Percentiles rank a stretch among this genome's conserved stretches.
These are phyloP conservation scores for Smithornis capensis DNA, from an alignment of 2,113 vertebrate species.

Conservation along the genomic window DNA sequence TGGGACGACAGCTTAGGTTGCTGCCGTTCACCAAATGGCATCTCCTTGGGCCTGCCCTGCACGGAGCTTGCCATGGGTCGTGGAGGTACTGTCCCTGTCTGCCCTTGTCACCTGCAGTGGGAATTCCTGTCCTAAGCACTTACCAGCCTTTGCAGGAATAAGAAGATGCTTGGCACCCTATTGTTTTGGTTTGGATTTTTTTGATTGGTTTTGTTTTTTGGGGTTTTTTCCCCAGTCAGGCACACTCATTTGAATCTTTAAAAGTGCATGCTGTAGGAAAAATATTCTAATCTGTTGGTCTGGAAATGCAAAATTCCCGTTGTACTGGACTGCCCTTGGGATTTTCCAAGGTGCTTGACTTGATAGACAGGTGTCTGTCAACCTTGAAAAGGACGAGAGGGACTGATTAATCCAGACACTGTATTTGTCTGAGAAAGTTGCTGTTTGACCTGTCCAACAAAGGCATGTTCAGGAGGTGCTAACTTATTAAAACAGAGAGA, in stretches of 20 bases:
- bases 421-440: not conserved
- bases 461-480: not conserved
- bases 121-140: not conserved
- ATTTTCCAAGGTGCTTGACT: not conserved
- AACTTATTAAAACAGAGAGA: not conserved
- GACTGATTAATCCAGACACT: not conserved
- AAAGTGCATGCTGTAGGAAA: not conserved
- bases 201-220: not conserved
- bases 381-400: not conserved
- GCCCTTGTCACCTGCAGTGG: not conserved
- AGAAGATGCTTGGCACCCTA: not conserved
- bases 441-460: conserved; percentile 30
- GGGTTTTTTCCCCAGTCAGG: not conserved
- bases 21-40: not conserved
- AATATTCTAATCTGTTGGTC: not conserved
- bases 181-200: not conserved
- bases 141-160: not conserved
- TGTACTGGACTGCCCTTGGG: not conserved
- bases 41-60: not conserved
- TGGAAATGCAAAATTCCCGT: conserved; percentile 5
- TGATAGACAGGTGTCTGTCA: not conserved
- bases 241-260: not conserved
- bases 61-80: fast-evolving
- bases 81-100: not conserved
- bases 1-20: not conserved